Evolutionary conservation across 1,140 invertebrate species (phyloP), one percentile per base, ranked within the genome.

Genomic region (Eupristina koningsbergeri): DNA sequence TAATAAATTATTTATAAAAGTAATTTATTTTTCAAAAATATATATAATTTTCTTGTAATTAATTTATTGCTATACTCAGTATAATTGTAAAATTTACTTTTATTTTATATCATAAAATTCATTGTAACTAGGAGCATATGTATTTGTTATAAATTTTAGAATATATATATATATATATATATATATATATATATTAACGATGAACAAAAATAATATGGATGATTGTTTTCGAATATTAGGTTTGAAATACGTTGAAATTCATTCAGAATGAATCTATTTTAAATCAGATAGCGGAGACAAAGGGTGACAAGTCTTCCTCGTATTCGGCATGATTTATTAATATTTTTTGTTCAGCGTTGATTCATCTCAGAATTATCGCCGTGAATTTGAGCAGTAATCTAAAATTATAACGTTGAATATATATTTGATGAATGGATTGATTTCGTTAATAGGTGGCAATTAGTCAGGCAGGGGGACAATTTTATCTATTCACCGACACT

Each of bases 251-350:
- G 41, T 22, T 39, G 61, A n/a, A 76, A 58, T n/a, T 58, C 50
- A 76, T 76, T 36, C 36, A 26, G 34, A 9, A 45, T 3, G 50
- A 6, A 31, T 53, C 7, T 31, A 36, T 47, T 61, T 34, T 69
- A 29, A 39, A 79, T 79, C 63, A 13, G 36, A 69, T 39, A 69
- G 22, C 1, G 8, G 34, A 39, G 73, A 75, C 29, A 75, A 75
- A 58, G 45, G 45, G 41, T 39, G 39, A 15, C n/a, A n/a, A 15
- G 47, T 47, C n/a, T n/a, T 47, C 11, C 45, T 22, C 19, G 90
- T 87, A 39, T 93, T 93, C 26, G 93, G 86, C 0, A 73, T 69
- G 15, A 93, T 63, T 74, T 73, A 73, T 81, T 53, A 45, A 36
- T n/a, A n/a, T 45, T 53, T 41, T 77, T 76, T 76, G 13, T 26